A percentile compares a stretch with the other conserved stretches of the same genome.
Conservation (phyloP, 2,113 vertebrate genomes). For the Anseranas semipalmata region DNA sequence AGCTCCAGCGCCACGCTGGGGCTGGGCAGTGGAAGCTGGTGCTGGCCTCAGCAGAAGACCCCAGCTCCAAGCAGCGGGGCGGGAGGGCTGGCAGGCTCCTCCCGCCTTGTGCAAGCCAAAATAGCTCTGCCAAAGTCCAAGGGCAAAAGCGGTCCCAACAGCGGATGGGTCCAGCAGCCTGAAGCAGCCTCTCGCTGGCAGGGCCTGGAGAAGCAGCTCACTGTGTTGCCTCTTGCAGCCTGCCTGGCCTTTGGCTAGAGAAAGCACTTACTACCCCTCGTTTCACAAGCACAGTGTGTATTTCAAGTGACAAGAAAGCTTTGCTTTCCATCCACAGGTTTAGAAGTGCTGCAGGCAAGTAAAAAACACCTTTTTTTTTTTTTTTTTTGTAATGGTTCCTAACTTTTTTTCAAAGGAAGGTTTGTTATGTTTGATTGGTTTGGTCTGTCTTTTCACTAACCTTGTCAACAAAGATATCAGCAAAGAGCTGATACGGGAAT, state of each 20-base stretch:
- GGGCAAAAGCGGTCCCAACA: neutral
- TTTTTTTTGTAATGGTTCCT: neutral
- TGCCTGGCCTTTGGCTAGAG: neutral
- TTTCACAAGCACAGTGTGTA: neutral
- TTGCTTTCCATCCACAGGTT: neutral
- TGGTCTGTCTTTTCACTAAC: constrained; percentile 1
- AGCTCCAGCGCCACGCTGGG: neutral
- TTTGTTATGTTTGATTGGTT: neutral
- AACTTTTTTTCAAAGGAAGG: neutral
- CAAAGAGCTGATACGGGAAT: constrained; percentile 31
- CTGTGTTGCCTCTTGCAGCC: fast-evolving
- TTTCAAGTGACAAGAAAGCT: neutral
- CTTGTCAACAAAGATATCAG: constrained; percentile 40
- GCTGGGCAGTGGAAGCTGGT: neutral
- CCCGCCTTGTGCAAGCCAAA: neutral
- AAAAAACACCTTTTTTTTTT: neutral
- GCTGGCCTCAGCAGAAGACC: neutral
- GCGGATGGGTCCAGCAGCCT: fast-evolving
- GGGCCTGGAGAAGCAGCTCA: fast-evolving
- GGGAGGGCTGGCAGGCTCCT: neutral
- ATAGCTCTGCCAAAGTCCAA: neutral
- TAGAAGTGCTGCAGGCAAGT: neutral
- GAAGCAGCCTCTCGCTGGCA: neutral
- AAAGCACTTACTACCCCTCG: neutral
- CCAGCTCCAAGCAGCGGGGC: fast-evolving